phyloP scores from a whole-genome alignment of 2,888 invertebrate genomes.

The Sinodicranocentrus sp. region DNA sequence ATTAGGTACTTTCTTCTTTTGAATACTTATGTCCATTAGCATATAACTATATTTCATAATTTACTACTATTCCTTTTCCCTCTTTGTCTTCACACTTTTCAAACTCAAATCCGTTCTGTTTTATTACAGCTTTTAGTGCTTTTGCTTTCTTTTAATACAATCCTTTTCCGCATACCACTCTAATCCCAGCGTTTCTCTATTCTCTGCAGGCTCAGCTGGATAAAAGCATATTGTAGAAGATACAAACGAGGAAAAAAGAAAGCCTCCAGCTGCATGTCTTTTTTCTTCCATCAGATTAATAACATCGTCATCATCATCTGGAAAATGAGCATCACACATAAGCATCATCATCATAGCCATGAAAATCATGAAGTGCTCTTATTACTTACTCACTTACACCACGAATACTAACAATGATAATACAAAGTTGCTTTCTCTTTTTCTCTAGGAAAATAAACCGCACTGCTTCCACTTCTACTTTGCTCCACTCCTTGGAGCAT shows the following conservation, averaged over 20 bases:
- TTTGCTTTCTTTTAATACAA: slow-evolving; percentile 10
- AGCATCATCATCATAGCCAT: slow-evolving; percentile 46
- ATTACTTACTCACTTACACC: slow-evolving; percentile 29
- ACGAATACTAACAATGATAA: slow-evolving; percentile 32
- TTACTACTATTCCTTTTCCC: slow-evolving; percentile 7
- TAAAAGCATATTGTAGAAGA: background rate
- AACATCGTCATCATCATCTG: slow-evolving; percentile 47
- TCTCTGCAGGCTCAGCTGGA: background rate
- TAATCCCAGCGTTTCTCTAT: background rate
- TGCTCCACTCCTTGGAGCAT: background rate
- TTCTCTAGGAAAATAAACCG: background rate
- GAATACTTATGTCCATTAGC: too few species aligned
- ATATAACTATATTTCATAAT: slow-evolving; percentile 46
- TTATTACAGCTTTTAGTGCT: slow-evolving; percentile 6
- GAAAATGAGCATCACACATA: slow-evolving; percentile 59
- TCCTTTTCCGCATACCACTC: background rate
- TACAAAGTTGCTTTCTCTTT: background rate
- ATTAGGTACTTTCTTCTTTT: too few species aligned
- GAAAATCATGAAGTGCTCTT: slow-evolving; percentile 60
- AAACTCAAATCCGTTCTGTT: background rate
- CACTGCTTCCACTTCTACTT: background rate
- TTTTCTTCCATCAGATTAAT: slow-evolving; percentile 56
- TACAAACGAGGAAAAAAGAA: slow-evolving; percentile 16
- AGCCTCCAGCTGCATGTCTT: slow-evolving; percentile 15
- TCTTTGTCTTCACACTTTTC: slow-evolving; percentile 1